Evolutionary conservation across 1,140 invertebrate genomes (phyloP).

Genomic region (Macrobrachium nipponense): DNA sequence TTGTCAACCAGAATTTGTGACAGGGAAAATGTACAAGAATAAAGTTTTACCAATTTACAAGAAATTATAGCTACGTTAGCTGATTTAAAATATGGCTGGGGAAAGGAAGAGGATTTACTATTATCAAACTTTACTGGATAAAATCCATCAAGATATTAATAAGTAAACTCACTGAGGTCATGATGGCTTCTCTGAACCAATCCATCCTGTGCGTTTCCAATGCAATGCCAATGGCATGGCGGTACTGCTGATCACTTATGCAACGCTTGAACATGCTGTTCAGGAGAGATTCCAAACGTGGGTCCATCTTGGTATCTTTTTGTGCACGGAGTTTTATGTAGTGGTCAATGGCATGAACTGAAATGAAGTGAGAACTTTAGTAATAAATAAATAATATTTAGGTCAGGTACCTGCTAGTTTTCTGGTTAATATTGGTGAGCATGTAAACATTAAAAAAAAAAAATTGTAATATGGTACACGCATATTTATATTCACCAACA

Average conservation of each 20-base stretch:
- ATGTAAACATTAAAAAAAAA: no score
- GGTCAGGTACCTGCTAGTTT: no score
- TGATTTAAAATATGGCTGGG: no score
- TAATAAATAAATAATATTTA: background rate
- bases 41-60: background rate
- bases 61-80: background rate
- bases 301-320: conserved; percentile 81
- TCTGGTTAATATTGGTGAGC: no score
- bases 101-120: no score
- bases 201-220: conserved; percentile 97
- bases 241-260: conserved; percentile 89
- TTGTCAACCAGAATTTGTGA: no score
- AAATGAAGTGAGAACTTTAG: background rate
- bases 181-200: conserved; percentile 91
- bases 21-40: no score
- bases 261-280: conserved; percentile 97
- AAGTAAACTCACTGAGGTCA: conserved; percentile 77
- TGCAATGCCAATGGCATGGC: conserved; percentile 93
- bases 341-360: conserved; percentile 94
- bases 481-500: no score
- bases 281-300: conserved; percentile 91
- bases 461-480: no score
- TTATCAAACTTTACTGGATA: background rate
- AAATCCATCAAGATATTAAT: background rate
- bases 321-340: conserved; percentile 85